Base-by-base conservation (phyloP, 2,888 invertebrate genomes). In the Operophtera brumata region DNA sequence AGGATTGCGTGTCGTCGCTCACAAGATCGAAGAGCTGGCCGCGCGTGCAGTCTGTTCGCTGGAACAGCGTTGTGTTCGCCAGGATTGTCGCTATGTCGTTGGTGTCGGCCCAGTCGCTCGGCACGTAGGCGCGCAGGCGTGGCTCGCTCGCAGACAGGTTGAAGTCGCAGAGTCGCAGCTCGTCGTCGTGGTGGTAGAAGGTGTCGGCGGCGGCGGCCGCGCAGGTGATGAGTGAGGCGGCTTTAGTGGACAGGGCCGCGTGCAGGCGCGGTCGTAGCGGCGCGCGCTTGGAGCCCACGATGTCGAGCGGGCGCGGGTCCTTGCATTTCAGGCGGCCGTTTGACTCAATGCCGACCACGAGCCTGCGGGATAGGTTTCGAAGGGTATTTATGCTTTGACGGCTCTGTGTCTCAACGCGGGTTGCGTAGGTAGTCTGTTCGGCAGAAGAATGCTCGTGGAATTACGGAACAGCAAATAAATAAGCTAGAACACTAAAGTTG, bases 211-310 rank as follows among this genome's bases (percentile, higher is more conserved):
- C 25, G 8, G 9, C 8, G 26, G 20, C n/a, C 10, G 10, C 6
- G 10, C 20, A 10, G 1, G 6, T 12, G 10, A 8, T 5, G 13
- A 12, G 61, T 45, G 3, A 46, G 42, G 35, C 39, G 6, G 11
- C 20, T 20, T 25, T n/a, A n/a, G 11, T 14, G 10, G 36, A 47
- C 34, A 9, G 28, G 48, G 44, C 25, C 43, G 28, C 26, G 28
- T 28, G 41, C 26, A 28, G 26, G n/a, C 28, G 41, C 26, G 41
- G 12, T 1, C 11, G 89, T 77, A 96, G 95, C 65, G 96, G 96
- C 85, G 95, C 96, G 35, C 96, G 12, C 93, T 63, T 94, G 93
- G 55, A 92, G 92, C 12, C 92, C 80, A 13, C 54, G 93, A 92
- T 47, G 20, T n/a, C 25, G 10, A 25, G 20, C 20, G 20, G 20